These are phyloP conservation scores for Choloepus hoffmanni DNA, from an alignment of 2,113 vertebrate species.

Conservation along the genomic window DNA sequence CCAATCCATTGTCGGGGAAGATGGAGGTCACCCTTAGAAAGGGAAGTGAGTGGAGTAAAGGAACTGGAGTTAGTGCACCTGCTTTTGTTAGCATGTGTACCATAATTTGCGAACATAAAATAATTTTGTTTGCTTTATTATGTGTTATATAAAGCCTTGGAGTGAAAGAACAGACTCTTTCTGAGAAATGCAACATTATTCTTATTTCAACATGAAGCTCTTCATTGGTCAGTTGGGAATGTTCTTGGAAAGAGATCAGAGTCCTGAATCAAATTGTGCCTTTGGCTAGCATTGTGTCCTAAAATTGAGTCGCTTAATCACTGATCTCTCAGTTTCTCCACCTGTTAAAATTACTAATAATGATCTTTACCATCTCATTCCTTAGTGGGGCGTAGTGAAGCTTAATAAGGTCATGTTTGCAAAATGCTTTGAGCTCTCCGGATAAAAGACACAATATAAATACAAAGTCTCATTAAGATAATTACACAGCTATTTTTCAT, in stretches of 20 bases:
- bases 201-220: background rate
- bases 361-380: constrained; percentile 70
- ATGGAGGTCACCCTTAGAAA: background rate
- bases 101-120: background rate
- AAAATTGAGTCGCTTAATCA: constrained; percentile 61
- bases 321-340: constrained; percentile 61
- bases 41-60: background rate
- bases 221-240: background rate
- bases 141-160: background rate
- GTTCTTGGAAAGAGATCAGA: constrained; percentile 45
- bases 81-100: background rate
- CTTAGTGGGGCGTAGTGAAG: constrained; percentile 65
- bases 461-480: constrained; percentile 75
- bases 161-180: constrained; percentile 11
- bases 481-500: constrained; percentile 75
- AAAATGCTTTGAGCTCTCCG: constrained; percentile 74
- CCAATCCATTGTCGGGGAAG: background rate
- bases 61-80: background rate
- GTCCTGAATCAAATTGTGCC: constrained; percentile 34
- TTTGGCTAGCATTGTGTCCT: constrained; percentile 10
- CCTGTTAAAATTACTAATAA: constrained; percentile 68
- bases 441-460: constrained; percentile 72
- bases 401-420: constrained; percentile 71
- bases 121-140: constrained; percentile 10
- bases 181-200: constrained; percentile 24